Percentiles rank a stretch among this genome's conserved stretches.
phyloP scores from a whole-genome alignment of 2,797 vertebrate genomes.

The Austrolebias charrua region DNA sequence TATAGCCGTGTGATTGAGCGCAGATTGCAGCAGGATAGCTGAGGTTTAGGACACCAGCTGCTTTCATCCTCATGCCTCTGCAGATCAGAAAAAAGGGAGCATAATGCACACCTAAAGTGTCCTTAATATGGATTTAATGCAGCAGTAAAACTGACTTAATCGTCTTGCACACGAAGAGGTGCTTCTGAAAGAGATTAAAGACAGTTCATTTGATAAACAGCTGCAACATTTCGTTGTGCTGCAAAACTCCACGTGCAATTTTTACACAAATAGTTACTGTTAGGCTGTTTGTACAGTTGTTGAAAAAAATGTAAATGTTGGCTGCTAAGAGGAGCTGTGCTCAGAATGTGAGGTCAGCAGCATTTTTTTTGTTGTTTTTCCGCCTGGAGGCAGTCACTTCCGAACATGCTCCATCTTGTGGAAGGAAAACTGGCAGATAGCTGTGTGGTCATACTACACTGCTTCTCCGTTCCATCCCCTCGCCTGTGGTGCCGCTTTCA shows the following conservation, averaged over 20 bases:
- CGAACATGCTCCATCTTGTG: conserved; percentile 47
- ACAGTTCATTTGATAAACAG: conserved; percentile 11
- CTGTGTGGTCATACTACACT: conserved; percentile 35
- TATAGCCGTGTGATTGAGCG: conserved; percentile 22
- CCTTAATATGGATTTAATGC: conserved; percentile 20
- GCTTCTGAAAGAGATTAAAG: conserved; percentile 39
- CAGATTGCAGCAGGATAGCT: conserved; percentile 14
- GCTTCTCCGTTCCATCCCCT: conserved; percentile 29
- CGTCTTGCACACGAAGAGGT: conserved; percentile 42
- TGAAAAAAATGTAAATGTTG: conserved; percentile 7
- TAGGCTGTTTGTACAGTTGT: conserved; percentile 27
- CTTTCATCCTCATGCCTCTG: conserved; percentile 71
- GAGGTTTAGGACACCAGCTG: conserved; percentile 14
- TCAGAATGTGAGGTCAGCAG: conserved; percentile 44
- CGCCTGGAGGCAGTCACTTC: conserved; percentile 26
- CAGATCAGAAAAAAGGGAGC: conserved; percentile 49
- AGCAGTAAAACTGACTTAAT: conserved; percentile 17
- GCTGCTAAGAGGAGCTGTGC: conserved; percentile 28
- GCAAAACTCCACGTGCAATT: conserved; percentile 46
- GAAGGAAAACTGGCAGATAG: conserved; percentile 19
- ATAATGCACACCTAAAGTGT: conserved; percentile 43
- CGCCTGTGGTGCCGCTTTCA: conserved; percentile 41
- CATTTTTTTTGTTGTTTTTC: neutral
- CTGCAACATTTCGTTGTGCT: conserved; percentile 38
- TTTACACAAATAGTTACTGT: conserved; percentile 24